These are phyloP conservation scores for Geotrypetes seraphini DNA, from an alignment of 2,797 vertebrate species.

Conservation along the genomic window DNA sequence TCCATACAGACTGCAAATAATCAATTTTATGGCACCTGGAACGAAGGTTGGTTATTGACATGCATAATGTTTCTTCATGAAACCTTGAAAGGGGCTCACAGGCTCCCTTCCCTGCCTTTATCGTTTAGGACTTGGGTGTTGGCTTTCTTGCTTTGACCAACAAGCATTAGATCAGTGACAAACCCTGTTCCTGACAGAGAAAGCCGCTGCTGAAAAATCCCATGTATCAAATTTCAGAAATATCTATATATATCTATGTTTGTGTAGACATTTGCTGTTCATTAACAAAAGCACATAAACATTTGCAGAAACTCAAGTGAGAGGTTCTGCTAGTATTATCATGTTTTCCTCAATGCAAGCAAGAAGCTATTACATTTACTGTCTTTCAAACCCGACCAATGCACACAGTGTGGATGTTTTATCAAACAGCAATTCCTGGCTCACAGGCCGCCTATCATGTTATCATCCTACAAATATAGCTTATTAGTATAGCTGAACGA, in stretches of 20 bases:
- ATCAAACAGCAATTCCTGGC: constrained; percentile 34
- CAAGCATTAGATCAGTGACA: too few species aligned
- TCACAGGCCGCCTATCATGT: constrained; percentile 47
- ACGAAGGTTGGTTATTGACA: neutral
- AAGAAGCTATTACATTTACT: constrained; percentile 11
- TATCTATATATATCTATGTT: too few species aligned
- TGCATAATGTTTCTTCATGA: neutral
- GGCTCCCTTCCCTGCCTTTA: neutral
- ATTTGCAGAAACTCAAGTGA: neutral
- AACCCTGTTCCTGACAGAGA: too few species aligned
- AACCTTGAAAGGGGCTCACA: neutral
- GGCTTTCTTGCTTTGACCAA: neutral
- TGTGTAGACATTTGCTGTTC: constrained; percentile 1
- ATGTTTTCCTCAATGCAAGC: constrained; percentile 9
- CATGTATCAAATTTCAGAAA: too few species aligned
- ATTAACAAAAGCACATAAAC: neutral
- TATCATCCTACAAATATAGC: constrained; percentile 67
- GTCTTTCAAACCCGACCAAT: constrained; percentile 33
- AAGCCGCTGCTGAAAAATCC: too few species aligned
- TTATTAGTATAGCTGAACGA: constrained; percentile 45
- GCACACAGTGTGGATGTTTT: constrained; percentile 45
- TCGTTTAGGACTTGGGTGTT: neutral
- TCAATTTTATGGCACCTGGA: neutral
- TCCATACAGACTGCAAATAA: neutral
- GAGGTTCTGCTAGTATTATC: neutral